Conservation (phyloP, 1,140 invertebrate species). For the Nebria ingens region DNA sequence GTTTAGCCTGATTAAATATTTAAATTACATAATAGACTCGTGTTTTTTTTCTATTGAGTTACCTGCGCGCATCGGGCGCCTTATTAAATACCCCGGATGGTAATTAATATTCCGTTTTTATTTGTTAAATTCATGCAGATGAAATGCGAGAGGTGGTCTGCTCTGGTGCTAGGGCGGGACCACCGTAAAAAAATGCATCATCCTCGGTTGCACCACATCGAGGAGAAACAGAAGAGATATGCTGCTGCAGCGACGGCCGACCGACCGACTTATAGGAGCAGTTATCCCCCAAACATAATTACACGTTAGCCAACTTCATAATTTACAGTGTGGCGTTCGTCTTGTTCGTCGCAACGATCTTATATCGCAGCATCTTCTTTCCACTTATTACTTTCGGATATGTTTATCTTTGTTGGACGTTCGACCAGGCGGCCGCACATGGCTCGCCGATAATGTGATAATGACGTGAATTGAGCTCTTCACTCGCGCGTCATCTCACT, state of each 20-base stretch:
- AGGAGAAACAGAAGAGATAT: too few species aligned
- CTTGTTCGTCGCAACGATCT: not conserved
- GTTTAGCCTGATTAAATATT: too few species aligned
- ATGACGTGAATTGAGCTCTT: conserved; percentile 5
- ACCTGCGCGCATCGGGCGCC: too few species aligned
- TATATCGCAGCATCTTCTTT: not conserved
- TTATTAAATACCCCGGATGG: not conserved
- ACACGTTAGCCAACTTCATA: conserved; percentile 7
- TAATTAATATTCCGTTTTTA: conserved; percentile 10
- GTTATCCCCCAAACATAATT: conserved; percentile 8
- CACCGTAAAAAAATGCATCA: not conserved
- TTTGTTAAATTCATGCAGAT: conserved; percentile 10
- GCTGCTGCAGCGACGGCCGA: not conserved
- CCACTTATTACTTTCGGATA: not conserved
- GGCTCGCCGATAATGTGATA: conserved; percentile 6
- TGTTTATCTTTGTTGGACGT: not conserved
- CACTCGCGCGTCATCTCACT: not conserved
- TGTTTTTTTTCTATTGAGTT: too few species aligned
- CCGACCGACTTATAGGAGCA: not conserved
- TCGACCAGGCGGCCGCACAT: not conserved
- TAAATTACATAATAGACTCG: too few species aligned
- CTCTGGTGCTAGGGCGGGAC: too few species aligned
- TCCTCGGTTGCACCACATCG: not conserved
- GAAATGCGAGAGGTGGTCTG: not conserved
- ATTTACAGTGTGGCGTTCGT: not conserved